These are phyloP conservation scores for Sarcophaga variegata DNA, from an alignment of 2,888 invertebrate species.

Conservation along the genomic window DNA sequence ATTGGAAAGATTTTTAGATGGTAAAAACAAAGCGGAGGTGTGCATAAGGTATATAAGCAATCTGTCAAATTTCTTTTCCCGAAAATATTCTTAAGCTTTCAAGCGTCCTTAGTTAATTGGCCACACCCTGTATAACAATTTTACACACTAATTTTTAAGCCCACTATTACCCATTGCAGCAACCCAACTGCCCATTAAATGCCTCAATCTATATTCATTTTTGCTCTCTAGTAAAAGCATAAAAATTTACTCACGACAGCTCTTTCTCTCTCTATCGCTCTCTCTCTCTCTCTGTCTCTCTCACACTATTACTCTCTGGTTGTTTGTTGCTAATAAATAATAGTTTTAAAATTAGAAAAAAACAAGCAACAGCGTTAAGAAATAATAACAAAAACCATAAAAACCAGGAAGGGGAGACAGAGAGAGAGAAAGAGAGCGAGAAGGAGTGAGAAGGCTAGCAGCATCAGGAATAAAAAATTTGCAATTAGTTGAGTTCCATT, in stretches of 20 bases:
- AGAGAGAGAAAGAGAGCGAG: neutral
- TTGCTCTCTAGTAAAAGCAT: neutral
- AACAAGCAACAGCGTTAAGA: neutral
- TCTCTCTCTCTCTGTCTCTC: too few relatives aligned
- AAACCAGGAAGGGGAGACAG: neutral
- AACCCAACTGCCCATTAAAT: neutral
- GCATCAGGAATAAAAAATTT: slow-evolving; percentile 44
- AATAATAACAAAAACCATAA: slow-evolving; percentile 23
- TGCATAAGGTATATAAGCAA: too few relatives aligned
- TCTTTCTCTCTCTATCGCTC: too few relatives aligned
- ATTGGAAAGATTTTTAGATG: too few relatives aligned
- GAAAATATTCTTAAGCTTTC: too few relatives aligned
- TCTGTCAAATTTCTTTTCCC: too few relatives aligned
- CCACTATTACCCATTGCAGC: neutral
- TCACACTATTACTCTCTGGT: neutral
- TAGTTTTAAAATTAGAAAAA: slow-evolving; percentile 45
- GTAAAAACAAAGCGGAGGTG: too few relatives aligned
- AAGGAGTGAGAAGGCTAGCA: too few relatives aligned
- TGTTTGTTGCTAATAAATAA: slow-evolving; percentile 40
- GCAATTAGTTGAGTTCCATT: slow-evolving; percentile 71
- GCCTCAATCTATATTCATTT: neutral
- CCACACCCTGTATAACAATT: neutral
- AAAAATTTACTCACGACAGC: neutral
- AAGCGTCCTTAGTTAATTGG: fast-evolving
- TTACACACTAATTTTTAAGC: neutral